Conservation (phyloP, 2,888 invertebrate species). For the Tetranychus truncatus region DNA sequence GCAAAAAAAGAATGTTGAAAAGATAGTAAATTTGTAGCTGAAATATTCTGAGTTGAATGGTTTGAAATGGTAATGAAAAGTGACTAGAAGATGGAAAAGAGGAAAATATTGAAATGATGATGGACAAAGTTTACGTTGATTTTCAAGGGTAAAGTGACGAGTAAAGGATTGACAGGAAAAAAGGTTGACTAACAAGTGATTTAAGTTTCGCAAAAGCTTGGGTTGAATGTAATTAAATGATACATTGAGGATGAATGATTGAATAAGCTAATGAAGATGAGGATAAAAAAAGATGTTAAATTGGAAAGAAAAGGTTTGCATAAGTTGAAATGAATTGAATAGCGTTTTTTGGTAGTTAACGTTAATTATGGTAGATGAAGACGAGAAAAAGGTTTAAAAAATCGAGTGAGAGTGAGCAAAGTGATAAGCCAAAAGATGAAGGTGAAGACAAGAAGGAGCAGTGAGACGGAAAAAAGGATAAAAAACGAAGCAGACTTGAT, state of each 20-base stretch:
- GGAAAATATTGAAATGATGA: not conserved
- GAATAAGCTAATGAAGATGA: not conserved
- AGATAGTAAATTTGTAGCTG: no score
- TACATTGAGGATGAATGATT: not conserved
- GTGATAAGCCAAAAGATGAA: not conserved
- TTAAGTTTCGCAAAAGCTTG: no score
- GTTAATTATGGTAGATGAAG: no score
- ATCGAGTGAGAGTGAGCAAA: slow-evolving; percentile 5
- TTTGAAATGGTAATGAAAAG: no score
- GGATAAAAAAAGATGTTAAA: not conserved
- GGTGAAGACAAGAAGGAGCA: not conserved
- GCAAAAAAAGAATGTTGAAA: not conserved
- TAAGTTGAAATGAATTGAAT: no score
- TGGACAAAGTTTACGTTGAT: not conserved
- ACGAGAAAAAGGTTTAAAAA: not conserved
- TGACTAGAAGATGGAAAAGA: not conserved
- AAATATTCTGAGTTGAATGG: no score
- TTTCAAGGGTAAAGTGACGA: not conserved
- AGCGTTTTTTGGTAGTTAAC: no score
- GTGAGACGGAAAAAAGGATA: slow-evolving; percentile 16
- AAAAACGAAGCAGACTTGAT: not conserved
- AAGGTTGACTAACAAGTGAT: no score
- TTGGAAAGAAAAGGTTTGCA: not conserved
- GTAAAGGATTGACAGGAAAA: no score
- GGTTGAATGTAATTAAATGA: not conserved